Conservation (phyloP, 1,140 invertebrate genomes). For the Drosophila yakuba region DNA sequence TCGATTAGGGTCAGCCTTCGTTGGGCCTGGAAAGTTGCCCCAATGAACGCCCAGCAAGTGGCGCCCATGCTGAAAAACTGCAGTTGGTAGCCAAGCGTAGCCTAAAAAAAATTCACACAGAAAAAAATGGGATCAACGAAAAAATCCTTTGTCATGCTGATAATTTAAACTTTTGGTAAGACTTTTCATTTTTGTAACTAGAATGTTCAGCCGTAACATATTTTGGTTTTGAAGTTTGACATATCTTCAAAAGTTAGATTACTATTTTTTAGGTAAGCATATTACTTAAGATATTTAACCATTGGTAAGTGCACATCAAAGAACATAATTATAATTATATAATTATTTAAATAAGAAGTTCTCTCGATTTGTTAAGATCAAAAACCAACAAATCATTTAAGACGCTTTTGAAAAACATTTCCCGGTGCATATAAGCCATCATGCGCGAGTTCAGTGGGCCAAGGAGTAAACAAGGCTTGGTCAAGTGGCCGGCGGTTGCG, state of each 20-base stretch:
- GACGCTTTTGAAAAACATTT: background rate
- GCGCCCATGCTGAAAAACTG: constrained; percentile 50
- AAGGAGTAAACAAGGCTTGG: constrained; percentile 31
- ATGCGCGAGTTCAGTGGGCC: constrained; percentile 44
- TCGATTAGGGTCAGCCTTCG: constrained; percentile 72
- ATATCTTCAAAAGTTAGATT: no score
- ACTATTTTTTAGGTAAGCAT: no score
- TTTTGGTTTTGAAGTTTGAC: no score
- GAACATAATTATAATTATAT: no score
- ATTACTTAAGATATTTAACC: no score
- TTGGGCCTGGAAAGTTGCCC: constrained; percentile 63
- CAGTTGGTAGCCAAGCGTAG: constrained; percentile 36
- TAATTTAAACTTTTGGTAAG: background rate
- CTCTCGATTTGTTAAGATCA: no score
- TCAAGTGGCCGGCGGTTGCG: constrained; percentile 58
- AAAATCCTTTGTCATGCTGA: background rate
- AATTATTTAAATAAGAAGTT: no score
- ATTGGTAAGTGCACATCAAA: no score
- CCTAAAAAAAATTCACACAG: constrained; percentile 5
- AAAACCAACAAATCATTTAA: no score
- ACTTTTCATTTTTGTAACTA: background rate
- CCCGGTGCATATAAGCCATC: constrained; percentile 15
- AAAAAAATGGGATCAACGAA: constrained; percentile 13
- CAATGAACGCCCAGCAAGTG: constrained; percentile 57
- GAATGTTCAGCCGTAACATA: no score